Evolutionary conservation across 2,113 vertebrate genomes (phyloP), one percentile per base, ranked within the genome.

Genomic region (Elephantulus edwardii): DNA sequence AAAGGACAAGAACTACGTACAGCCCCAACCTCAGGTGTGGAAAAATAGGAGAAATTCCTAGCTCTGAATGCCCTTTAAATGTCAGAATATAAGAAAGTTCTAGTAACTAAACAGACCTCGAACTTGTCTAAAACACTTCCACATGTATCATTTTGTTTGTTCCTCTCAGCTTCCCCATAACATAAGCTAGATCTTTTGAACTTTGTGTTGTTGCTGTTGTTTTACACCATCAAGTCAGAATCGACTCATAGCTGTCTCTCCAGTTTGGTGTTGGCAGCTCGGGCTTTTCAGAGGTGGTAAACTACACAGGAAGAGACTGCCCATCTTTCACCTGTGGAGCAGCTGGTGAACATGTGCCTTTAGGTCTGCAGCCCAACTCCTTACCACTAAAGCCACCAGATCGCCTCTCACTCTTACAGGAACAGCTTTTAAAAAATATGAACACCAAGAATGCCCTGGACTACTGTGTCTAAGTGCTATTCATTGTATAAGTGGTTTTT

Each of bases 11-110:
- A 12, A n/a, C 12, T 70, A 26, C 44, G 14, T 56, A 35, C 46
- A 22, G 17, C 50, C 28, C 19, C 52, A 66, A 64, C 19, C 38
- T 26, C 42, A 46, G 7, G 46, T 62, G 30, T 80, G 28, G 24
- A 42, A 68, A 92, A 94, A 46, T 52, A 70, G 62, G 60, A 83
- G 76, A 70, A 14, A 54, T 82, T 46, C 72, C 70, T 82, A 14
- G 13, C 82, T 83, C 91, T 66, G 33, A 54, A 33, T 44, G 66
- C 72, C 78, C 75, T 86, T 52, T 70, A 30, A 20, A 79, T 81
- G 42, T 5, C 1, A n/a, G 64, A 60, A 8, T 60, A n/a, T 60
- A 68, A 66, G 42, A 68, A 71, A 40, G 33, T 44, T 64, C 78
- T 48, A 83, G 3, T 75, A 38, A 79, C 71, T 89, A 48, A 66